Evolutionary conservation across 2,113 vertebrate species (phyloP).

Genomic region (Notothenia coriiceps): DNA sequence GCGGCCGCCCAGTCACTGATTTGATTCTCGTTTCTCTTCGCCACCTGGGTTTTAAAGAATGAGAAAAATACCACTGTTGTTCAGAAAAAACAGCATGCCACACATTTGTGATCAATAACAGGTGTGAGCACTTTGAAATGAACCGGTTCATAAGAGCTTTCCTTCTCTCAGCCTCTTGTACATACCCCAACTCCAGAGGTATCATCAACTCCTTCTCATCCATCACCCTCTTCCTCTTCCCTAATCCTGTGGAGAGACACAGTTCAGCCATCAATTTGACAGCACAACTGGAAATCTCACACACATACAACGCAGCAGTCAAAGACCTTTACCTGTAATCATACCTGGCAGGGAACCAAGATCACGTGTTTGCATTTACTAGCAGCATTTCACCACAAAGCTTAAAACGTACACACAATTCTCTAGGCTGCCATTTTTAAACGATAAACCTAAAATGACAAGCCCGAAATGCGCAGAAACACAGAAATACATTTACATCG

Average conservation of each 20-base stretch:
- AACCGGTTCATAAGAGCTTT: constrained; percentile 13
- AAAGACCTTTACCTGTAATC: constrained; percentile 13
- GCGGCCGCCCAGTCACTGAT: constrained; percentile 90
- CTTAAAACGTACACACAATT: constrained; percentile 4
- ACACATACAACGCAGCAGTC: constrained; percentile 8
- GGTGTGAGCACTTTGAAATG: constrained; percentile 6
- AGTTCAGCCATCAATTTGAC: constrained; percentile 48
- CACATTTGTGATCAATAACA: not conserved
- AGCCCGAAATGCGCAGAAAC: not conserved
- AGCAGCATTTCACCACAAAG: constrained; percentile 1
- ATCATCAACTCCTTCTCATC: constrained; percentile 92
- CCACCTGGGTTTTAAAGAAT: constrained; percentile 85
- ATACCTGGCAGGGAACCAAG: constrained; percentile 2
- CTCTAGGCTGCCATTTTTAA: not conserved
- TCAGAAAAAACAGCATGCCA: constrained; percentile 4
- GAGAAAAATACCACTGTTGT: constrained; percentile 4
- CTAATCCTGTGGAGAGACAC: constrained; percentile 84
- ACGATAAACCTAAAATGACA: not conserved
- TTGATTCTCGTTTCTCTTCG: constrained; percentile 96
- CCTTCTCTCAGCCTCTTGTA: constrained; percentile 45
- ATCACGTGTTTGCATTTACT: constrained; percentile 3
- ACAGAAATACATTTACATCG: not conserved
- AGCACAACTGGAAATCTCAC: constrained; percentile 23
- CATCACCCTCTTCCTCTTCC: constrained; percentile 92
- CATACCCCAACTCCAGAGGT: constrained; percentile 95